Conservation (phyloP, 2,888 invertebrate species). For the Agriopis aurantiaria region DNA sequence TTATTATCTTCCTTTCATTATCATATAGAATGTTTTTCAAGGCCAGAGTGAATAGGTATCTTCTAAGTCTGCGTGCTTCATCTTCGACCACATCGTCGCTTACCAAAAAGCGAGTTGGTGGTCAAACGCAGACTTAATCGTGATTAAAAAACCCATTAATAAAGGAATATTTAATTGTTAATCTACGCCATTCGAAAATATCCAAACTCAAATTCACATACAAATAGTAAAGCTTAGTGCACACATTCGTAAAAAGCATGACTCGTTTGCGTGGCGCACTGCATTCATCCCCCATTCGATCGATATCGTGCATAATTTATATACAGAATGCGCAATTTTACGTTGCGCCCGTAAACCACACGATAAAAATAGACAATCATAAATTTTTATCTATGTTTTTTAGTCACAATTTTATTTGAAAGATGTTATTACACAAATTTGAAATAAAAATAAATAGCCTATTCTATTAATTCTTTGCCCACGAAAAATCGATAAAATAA, state of each 20-base stretch:
- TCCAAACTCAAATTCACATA: neutral
- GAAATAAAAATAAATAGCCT: neutral
- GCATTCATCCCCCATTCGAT: constrained; percentile 30
- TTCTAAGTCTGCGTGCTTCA: too few species aligned
- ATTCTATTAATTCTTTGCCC: too few species aligned
- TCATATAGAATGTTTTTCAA: neutral
- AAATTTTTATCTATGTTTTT: too few species aligned
- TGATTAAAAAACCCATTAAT: neutral
- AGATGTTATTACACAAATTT: neutral
- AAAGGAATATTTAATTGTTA: neutral
- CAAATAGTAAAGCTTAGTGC: constrained; percentile 13
- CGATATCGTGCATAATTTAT: constrained; percentile 28
- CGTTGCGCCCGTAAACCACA: neutral
- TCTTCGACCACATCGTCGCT: too few species aligned
- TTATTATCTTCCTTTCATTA: neutral
- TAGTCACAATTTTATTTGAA: neutral
- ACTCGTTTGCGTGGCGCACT: neutral
- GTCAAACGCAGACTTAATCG: too few species aligned
- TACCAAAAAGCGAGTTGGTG: too few species aligned
- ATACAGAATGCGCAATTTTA: constrained; percentile 8
- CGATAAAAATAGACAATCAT: neutral
- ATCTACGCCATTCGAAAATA: neutral
- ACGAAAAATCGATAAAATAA: too few species aligned
- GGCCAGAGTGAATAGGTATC: too few species aligned
- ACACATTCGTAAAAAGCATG: constrained; percentile 11